Percentiles rank a stretch among this genome's conserved stretches.
Conservation (phyloP, 2,113 vertebrate species). For the Hiodon tergisus region DNA sequence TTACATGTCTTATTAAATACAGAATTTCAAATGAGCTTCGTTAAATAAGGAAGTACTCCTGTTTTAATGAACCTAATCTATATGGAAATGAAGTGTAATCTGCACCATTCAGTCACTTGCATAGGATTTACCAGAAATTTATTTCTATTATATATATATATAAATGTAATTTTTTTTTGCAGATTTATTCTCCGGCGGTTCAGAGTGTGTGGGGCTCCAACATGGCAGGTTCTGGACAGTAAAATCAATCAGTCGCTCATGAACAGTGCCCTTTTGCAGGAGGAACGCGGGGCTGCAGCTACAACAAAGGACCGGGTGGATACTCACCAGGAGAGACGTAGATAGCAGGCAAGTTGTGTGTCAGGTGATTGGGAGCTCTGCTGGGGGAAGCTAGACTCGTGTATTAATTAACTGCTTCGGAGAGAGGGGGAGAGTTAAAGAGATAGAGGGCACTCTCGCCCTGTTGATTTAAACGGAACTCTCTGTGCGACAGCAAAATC, state of each 20-base stretch:
- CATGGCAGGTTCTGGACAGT: neutral
- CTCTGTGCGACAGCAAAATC: slow-evolving; percentile 17
- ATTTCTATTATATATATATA: too few relatives aligned
- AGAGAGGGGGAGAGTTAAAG: slow-evolving; percentile 29
- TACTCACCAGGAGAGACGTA: neutral
- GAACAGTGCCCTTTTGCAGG: neutral
- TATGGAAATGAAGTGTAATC: slow-evolving; percentile 72
- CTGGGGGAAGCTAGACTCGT: neutral
- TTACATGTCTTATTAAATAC: slow-evolving; percentile 75
- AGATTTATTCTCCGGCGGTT: slow-evolving; percentile 12
- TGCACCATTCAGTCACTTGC: slow-evolving; percentile 47
- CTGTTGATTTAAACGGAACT: neutral
- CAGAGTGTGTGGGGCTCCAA: neutral
- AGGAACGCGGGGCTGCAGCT: neutral
- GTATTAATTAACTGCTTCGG: slow-evolving; percentile 4
- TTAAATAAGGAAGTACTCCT: slow-evolving; percentile 68
- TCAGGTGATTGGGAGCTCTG: slow-evolving; percentile 6
- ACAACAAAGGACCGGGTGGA: slow-evolving; percentile 1
- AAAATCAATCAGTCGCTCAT: slow-evolving; percentile 6
- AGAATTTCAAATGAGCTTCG: slow-evolving; percentile 70
- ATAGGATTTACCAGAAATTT: too few relatives aligned
- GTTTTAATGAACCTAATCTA: slow-evolving; percentile 74
- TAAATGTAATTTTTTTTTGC: neutral
- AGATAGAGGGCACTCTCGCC: slow-evolving; percentile 24
- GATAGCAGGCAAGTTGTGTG: neutral